Percentiles rank a stretch among this genome's conserved stretches.
Conservation (phyloP, 2,113 vertebrate species). For the Symphodus melops region DNA sequence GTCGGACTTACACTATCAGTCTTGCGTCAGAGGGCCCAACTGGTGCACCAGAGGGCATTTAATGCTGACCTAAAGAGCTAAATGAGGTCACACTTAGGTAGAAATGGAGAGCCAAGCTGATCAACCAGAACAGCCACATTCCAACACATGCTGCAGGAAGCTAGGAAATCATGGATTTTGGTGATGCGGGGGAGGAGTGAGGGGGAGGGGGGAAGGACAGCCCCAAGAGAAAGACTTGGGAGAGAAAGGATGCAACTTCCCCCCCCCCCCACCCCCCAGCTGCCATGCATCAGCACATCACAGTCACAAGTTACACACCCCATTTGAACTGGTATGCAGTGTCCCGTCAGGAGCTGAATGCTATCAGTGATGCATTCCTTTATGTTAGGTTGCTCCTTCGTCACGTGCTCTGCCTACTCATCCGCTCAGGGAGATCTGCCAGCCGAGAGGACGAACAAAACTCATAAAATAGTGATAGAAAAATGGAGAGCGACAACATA, state of each 20-base stretch:
- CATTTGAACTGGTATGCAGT: conserved; percentile 68
- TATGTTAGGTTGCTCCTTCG: conserved; percentile 34
- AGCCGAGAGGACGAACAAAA: conserved; percentile 2
- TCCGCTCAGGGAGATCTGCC: conserved; percentile 26
- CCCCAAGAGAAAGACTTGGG: conserved; percentile 25
- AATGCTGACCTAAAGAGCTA: conserved; percentile 54
- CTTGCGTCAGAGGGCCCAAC: conserved; percentile 50
- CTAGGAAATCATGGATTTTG: conserved; percentile 33
- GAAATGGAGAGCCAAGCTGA: conserved; percentile 45
- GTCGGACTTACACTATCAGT: conserved; percentile 47
- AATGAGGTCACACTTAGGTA: conserved; percentile 64
- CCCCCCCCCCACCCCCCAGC: conserved; percentile 71
- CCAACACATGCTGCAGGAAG: conserved; percentile 54
- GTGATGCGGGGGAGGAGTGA: conserved; percentile 18
- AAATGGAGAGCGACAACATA: background rate
- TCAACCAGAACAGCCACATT: conserved; percentile 70
- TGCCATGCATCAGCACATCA: conserved; percentile 68
- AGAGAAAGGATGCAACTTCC: conserved; percentile 64
- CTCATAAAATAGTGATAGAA: background rate
- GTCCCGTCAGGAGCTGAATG: conserved; percentile 53
- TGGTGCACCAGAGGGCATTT: conserved; percentile 43
- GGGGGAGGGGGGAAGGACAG: background rate
- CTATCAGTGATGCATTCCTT: conserved; percentile 66
- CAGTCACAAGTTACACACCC: conserved; percentile 77
- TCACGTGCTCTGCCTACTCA: conserved; percentile 56